phyloP scores from a whole-genome alignment of 2,113 vertebrate species.

The Oceanites oceanicus region DNA sequence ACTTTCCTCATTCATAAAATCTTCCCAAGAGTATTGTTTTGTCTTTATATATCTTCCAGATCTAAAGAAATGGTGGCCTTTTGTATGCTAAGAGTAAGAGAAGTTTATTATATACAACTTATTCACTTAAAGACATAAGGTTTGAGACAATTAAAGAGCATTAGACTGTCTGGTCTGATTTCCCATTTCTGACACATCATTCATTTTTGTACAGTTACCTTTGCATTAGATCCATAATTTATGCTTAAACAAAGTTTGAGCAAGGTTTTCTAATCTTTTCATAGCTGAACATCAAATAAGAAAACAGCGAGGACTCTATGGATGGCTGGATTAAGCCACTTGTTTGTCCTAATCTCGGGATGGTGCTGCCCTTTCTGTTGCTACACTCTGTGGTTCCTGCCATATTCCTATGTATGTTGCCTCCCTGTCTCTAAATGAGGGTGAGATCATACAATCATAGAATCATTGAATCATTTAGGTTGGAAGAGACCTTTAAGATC shows the following conservation, averaged over 20 bases:
- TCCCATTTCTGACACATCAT: neutral
- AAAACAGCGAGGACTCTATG: neutral
- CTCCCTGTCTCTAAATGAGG: neutral
- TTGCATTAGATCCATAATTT: neutral
- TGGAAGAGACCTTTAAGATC: too few species aligned
- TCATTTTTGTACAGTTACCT: neutral
- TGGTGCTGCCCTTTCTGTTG: neutral
- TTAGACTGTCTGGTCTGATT: neutral
- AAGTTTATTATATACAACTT: neutral
- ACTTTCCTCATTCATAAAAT: neutral
- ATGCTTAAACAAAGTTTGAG: neutral
- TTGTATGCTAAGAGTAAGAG: neutral
- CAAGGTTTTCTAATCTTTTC: neutral
- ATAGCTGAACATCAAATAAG: neutral
- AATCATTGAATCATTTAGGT: too few species aligned
- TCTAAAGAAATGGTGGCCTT: neutral
- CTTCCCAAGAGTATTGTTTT: neutral
- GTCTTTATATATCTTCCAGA: neutral
- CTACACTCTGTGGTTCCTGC: neutral
- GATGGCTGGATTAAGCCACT: neutral
- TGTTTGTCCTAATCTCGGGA: neutral
- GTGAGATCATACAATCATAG: neutral
- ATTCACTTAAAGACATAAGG: neutral
- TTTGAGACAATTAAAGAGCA: neutral
- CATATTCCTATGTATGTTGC: neutral